These are phyloP conservation scores for Zygogramma bicolorata DNA, from an alignment of 2,888 invertebrate genomes.

Conservation along the genomic window DNA sequence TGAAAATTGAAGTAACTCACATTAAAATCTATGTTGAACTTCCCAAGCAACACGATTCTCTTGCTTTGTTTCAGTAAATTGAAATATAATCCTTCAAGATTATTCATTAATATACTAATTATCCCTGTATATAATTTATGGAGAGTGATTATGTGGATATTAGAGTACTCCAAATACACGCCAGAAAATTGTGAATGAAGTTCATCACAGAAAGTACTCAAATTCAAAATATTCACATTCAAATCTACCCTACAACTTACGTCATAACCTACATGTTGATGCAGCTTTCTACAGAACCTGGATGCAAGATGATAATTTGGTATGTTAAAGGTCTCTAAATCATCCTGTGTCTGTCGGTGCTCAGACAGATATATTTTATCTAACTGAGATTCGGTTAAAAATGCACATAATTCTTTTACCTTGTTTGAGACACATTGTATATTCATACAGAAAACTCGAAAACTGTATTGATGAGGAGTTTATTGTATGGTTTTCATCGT, in stretches of 20 bases:
- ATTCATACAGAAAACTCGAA: background rate
- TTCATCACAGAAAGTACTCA: background rate
- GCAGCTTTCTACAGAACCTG: background rate
- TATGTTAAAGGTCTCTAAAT: background rate
- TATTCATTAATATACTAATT: background rate
- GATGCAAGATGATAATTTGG: background rate
- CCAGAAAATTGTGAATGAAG: background rate
- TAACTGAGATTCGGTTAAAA: background rate
- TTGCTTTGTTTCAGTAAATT: background rate
- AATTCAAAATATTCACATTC: background rate
- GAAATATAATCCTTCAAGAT: background rate
- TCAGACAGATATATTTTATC: no score
- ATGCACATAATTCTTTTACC: background rate
- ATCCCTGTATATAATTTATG: background rate
- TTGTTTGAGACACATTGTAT: background rate
- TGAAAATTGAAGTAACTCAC: background rate
- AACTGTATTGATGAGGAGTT: no score
- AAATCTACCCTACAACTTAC: background rate
- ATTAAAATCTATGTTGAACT: background rate
- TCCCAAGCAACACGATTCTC: background rate
- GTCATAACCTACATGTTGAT: background rate
- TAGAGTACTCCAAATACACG: background rate
- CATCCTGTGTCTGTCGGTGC: background rate
- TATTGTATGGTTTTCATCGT: no score
- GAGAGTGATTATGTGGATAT: background rate